Conservation (phyloP, 2,797 vertebrate species). For the Rhynchotus rufescens region DNA sequence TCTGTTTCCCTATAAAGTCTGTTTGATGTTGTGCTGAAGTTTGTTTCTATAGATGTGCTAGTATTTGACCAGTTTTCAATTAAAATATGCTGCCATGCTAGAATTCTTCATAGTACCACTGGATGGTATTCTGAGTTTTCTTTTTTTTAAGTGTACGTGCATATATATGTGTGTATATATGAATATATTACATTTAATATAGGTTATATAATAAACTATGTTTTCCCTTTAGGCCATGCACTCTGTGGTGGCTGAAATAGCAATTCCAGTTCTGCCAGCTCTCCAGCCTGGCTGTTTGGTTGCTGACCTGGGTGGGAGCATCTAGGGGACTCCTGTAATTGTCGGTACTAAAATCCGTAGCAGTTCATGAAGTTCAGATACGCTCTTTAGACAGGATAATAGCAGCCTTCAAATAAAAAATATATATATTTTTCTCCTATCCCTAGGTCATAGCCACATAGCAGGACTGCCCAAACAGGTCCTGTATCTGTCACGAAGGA, state of each 20-base stretch:
- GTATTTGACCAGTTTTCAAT: not conserved
- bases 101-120: not conserved
- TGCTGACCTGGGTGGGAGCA: not conserved
- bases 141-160: not conserved
- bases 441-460: slow-evolving; percentile 1
- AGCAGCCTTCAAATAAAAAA: not conserved
- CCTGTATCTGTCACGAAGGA: no score
- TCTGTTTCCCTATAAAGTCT: not conserved
- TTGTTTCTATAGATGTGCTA: not conserved
- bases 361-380: not conserved
- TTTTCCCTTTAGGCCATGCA: not conserved
- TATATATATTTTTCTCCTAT: not conserved
- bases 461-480: not conserved
- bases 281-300: not conserved
- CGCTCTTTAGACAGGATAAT: not conserved
- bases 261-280: not conserved
- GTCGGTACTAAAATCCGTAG: not conserved
- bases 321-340: not conserved
- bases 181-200: not conserved
- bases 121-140: not conserved
- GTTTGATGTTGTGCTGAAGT: not conserved
- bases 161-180: rapidly evolving
- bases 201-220: not conserved
- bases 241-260: not conserved
- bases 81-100: not conserved